Conservation (phyloP, 37 sponge, comb jelly and placozoan species). For the Lycopodina hypogea region DNA sequence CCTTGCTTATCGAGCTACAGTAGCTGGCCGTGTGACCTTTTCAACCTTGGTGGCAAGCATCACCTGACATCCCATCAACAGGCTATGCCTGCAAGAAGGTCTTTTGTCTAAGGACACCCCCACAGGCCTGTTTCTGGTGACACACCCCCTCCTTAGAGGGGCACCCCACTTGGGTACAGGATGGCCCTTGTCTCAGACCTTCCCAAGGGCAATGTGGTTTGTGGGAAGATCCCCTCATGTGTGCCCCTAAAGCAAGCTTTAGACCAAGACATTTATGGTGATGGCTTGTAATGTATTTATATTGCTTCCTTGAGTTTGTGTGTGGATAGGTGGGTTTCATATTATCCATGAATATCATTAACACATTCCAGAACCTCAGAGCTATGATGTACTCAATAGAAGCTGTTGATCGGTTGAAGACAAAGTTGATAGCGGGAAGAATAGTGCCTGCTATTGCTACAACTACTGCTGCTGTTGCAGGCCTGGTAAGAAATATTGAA, state of each 20-base stretch:
- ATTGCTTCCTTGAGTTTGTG: background rate
- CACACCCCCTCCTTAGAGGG: conserved; percentile 77
- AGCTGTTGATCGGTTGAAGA: conserved; percentile 81
- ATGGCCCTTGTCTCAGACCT: conserved; percentile 86
- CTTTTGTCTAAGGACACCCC: conserved; percentile 48
- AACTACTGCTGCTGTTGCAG: conserved; percentile 97
- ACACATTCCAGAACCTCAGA: conserved; percentile 68
- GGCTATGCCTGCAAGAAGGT: conserved; percentile 16
- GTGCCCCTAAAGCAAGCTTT: conserved; percentile 60
- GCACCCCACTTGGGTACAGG: conserved; percentile 64
- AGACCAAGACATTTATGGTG: conserved; percentile 14
- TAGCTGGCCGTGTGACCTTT: conserved; percentile 70
- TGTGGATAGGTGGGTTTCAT: background rate
- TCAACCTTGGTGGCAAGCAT: conserved; percentile 57
- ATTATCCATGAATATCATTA: background rate
- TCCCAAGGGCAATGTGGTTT: conserved; percentile 74
- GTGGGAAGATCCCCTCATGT: conserved; percentile 28
- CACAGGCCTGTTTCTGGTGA: conserved; percentile 82
- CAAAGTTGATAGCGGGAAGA: conserved; percentile 94
- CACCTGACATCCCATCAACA: conserved; percentile 27
- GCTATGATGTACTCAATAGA: conserved; percentile 90
- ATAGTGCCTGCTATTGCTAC: conserved; percentile 99
- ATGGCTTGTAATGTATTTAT: background rate
- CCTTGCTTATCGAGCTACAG: conserved; percentile 72
- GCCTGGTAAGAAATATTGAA: conserved; percentile 65